These are phyloP conservation scores for Malurus splendens DNA, from an alignment of 2,797 vertebrate genomes.

Conservation along the genomic window DNA sequence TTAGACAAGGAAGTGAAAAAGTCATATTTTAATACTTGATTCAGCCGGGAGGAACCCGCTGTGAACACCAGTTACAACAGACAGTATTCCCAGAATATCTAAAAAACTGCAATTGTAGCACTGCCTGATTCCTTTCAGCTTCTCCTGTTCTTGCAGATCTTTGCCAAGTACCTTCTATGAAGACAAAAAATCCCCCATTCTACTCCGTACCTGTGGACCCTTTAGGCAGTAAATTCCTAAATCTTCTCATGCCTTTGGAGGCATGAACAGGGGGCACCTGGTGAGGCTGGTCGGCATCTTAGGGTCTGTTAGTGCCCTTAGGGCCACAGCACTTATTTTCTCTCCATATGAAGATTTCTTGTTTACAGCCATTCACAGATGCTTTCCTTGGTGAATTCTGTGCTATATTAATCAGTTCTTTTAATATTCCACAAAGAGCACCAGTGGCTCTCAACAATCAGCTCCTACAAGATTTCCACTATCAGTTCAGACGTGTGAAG, in stretches of 20 bases:
- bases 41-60: neutral
- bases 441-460: neutral
- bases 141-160: neutral
- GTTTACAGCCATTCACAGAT: neutral
- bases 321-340: neutral
- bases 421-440: neutral
- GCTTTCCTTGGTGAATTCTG: neutral
- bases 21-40: neutral
- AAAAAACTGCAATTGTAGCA: neutral
- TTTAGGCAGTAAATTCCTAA: neutral
- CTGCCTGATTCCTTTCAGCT: neutral
- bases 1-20: neutral
- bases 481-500: neutral
- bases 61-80: neutral
- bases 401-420: neutral
- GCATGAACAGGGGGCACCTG: neutral
- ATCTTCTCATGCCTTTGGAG: neutral
- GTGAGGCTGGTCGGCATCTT: neutral
- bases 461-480: neutral
- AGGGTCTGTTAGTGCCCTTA: accelerated
- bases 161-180: neutral
- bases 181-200: neutral
- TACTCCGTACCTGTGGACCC: neutral
- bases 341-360: neutral
- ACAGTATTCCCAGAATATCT: neutral